Base-by-base conservation (phyloP, 2,888 invertebrate genomes). In the Tromatobia lineatoria region DNA sequence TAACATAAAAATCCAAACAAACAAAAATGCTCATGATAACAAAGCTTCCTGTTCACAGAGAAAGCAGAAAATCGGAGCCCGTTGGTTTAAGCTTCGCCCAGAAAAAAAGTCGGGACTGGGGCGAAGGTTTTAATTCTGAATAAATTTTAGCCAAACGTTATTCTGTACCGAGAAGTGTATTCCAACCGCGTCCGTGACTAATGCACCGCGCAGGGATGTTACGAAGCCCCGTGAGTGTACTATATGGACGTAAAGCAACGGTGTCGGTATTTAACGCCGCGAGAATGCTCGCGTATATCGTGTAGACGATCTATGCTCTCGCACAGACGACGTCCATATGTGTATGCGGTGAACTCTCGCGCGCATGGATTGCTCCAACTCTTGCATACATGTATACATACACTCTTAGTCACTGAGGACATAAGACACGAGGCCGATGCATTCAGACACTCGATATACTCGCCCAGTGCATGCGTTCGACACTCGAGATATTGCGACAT, bases 251-350 rank as follows among this genome's bases (percentile, higher is more conserved):
- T 73, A 25, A 34, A 29, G 64, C 50, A 75, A 75, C 75, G 73
- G 61, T 80, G 75, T 6, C 75, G 69, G 74, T 74, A 74, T 82
- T 74, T 74, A 82, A 75, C 61, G 61, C 78, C 52, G 34, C 78
- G 74, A 69, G 78, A 82, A 82, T 74, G 69, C 54, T 77, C 77
- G 38, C 77, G 76, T 73, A 64, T 74, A 82, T 82, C 82, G 73
- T n/a, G 50, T 20, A 34, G 64, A 52, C 67, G 73, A 78, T 80
- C 73, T 75, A 57, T 59, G 45, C 61, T 42, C 64, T 13, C 38
- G 8, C 45, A 20, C 13, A 23, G 45, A 61, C 18, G 38, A 50
- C 42, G 45, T 7, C 7, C 15, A 59, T 38, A 38, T 59, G 38
- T 42, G 64, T 15, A 18, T 47, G 47, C 54, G 50, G 11, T 45